Percentiles rank a stretch among this genome's conserved stretches.
Evolutionary conservation across 2,888 invertebrate genomes (phyloP).

Genomic region (Dysmachus trigonus): DNA sequence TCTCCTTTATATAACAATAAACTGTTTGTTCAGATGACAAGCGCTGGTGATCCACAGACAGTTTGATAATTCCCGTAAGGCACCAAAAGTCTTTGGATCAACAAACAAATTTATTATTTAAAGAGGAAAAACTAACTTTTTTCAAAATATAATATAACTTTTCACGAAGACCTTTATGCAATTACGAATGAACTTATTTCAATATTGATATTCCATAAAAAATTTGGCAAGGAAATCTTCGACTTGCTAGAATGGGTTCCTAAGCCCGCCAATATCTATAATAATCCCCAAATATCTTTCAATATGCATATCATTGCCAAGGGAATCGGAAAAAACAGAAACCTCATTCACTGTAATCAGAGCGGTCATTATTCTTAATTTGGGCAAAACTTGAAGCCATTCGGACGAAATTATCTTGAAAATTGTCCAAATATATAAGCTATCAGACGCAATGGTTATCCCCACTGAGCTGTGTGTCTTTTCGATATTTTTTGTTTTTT

Average conservation of each 20-base stretch:
- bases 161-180: background rate
- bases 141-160: too few species aligned
- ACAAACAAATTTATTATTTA: too few species aligned
- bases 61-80: too few species aligned
- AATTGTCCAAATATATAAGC: slow-evolving; percentile 33
- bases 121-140: too few species aligned
- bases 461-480: background rate
- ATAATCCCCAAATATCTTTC: background rate
- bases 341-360: slow-evolving; percentile 5
- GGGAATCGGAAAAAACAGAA: slow-evolving; percentile 2
- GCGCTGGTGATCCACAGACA: too few species aligned
- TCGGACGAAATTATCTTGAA: slow-evolving; percentile 36
- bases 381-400: slow-evolving; percentile 19
- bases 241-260: background rate
- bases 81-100: too few species aligned
- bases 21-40: too few species aligned
- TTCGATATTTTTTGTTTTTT: background rate
- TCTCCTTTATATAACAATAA: too few species aligned
- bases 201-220: background rate
- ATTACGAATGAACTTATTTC: background rate
- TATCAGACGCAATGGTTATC: slow-evolving; percentile 25
- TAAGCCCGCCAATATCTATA: background rate
- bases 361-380: slow-evolving; percentile 16
- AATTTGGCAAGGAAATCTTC: background rate
- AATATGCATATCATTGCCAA: background rate